Evolutionary conservation across 2,113 vertebrate genomes (phyloP).

Genomic region (Chiloscyllium plagiosum): DNA sequence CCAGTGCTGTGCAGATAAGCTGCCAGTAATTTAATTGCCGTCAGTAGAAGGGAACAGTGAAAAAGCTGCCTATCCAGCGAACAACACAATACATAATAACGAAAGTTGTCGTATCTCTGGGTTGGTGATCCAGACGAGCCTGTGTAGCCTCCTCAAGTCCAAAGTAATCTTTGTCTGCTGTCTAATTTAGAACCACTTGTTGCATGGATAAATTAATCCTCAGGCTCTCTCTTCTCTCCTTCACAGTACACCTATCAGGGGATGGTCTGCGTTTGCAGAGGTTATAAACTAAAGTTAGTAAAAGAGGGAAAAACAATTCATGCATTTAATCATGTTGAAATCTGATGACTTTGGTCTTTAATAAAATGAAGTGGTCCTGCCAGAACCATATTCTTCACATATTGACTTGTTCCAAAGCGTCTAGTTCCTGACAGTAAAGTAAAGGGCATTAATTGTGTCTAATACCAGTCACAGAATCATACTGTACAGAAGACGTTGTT

Average conservation of each 20-base stretch:
- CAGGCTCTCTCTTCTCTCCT: background rate
- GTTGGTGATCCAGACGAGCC: background rate
- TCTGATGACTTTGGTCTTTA: background rate
- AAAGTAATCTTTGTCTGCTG: background rate
- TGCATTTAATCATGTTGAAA: background rate
- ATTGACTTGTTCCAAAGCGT: background rate
- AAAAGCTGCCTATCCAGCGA: background rate
- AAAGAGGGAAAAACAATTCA: background rate
- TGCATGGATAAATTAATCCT: background rate
- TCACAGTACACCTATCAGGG: background rate
- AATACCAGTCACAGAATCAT: too few relatives aligned
- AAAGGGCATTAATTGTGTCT: background rate
- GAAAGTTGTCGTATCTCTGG: background rate
- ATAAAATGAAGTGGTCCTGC: background rate
- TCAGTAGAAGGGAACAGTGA: background rate
- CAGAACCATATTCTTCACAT: background rate
- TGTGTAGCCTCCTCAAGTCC: background rate
- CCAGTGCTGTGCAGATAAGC: background rate
- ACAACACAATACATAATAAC: background rate
- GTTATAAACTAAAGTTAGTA: background rate
- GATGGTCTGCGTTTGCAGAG: background rate
- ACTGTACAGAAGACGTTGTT: too few relatives aligned
- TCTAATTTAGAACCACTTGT: background rate
- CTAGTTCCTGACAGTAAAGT: background rate
- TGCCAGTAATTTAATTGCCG: background rate